phyloP scores from a whole-genome alignment of 1,140 invertebrate species.

The Drosophila subpulchrella region DNA sequence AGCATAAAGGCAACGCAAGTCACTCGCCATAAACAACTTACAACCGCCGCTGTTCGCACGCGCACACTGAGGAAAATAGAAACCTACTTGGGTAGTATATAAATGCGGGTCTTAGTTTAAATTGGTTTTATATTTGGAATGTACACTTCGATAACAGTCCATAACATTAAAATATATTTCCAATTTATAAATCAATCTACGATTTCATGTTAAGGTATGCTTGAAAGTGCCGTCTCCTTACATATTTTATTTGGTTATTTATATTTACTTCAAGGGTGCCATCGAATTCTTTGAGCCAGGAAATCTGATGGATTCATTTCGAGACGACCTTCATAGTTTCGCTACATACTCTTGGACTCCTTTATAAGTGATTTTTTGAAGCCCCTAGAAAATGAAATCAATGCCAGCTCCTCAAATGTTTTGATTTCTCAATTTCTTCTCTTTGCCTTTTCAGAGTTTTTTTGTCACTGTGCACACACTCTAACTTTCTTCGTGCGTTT shows the following conservation, averaged over 20 bases:
- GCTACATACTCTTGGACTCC: not conserved
- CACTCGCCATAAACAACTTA: conserved; percentile 54
- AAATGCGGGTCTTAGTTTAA: not conserved
- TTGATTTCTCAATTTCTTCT: not conserved
- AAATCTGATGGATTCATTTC: too few relatives aligned
- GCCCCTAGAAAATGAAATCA: not conserved
- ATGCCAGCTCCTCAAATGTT: not conserved
- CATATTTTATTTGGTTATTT: too few relatives aligned
- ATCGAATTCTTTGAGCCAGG: too few relatives aligned
- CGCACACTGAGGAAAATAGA: conserved; percentile 5
- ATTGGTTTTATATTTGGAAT: not conserved
- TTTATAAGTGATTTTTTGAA: not conserved
- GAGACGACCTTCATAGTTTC: too few relatives aligned
- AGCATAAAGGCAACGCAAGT: conserved; percentile 56
- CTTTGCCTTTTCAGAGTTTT: not conserved
- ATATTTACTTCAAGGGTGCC: too few relatives aligned
- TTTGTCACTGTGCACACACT: conserved; percentile 9
- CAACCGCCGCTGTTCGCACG: conserved; percentile 24
- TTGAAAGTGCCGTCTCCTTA: too few relatives aligned
- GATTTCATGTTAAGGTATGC: too few relatives aligned
- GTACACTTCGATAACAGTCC: too few relatives aligned
- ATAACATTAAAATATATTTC: too few relatives aligned
- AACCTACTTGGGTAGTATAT: not conserved
- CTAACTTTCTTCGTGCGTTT: conserved; percentile 23
- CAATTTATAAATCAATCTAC: too few relatives aligned